phyloP scores from a whole-genome alignment of 2,113 vertebrate species.

The Vidua macroura region DNA sequence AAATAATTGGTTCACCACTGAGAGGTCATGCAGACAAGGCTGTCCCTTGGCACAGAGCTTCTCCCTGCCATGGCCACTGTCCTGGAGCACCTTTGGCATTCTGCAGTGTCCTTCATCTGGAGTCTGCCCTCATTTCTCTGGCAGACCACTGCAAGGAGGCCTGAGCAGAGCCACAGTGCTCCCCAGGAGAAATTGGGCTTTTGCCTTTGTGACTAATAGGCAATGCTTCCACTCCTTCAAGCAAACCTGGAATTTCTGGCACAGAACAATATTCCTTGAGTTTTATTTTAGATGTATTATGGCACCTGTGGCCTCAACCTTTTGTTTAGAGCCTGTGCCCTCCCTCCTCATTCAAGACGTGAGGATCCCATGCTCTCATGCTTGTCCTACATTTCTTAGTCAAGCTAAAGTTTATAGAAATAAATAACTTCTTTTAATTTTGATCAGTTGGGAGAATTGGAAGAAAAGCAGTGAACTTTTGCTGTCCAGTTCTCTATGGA shows the following conservation, averaged over 20 bases:
- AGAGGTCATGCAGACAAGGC: not conserved
- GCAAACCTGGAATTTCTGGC: not conserved
- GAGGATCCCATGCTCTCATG: not conserved
- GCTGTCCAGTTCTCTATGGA: not conserved
- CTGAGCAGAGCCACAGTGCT: not conserved
- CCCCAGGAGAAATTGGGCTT: not conserved
- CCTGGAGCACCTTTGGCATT: not conserved
- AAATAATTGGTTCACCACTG: not conserved
- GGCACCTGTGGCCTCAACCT: not conserved
- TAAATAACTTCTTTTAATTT: not conserved
- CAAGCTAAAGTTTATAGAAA: not conserved
- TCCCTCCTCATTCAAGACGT: not conserved
- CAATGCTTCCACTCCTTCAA: not conserved
- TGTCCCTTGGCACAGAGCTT: not conserved
- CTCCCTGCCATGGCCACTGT: not conserved
- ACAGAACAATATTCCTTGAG: not conserved
- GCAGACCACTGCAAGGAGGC: not conserved
- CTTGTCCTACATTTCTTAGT: not conserved
- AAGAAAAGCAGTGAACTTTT: not conserved
- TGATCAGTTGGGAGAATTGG: not conserved
- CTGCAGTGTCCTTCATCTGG: rapidly evolving
- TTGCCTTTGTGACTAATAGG: not conserved
- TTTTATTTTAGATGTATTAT: not conserved
- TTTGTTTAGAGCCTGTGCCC: not conserved
- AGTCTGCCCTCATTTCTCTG: not conserved